phyloP scores from a whole-genome alignment of 2,797 vertebrate species.

The Tiaroga cobitis region DNA sequence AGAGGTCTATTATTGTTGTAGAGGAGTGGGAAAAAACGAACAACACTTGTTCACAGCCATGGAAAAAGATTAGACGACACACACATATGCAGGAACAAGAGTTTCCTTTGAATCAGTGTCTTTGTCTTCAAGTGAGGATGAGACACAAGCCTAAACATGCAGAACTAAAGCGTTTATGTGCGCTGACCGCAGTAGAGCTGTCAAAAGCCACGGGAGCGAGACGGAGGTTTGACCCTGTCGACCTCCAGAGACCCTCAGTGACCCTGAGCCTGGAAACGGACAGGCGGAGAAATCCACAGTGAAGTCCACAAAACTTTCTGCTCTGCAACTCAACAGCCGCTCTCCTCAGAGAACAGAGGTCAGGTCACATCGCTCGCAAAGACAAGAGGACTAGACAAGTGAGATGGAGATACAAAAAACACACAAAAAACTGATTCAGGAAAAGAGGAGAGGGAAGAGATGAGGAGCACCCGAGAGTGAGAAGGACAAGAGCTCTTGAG shows the following conservation, averaged over 20 bases:
- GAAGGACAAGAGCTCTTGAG: neutral
- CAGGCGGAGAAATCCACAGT: neutral
- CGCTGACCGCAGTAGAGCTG: neutral
- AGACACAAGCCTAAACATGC: neutral
- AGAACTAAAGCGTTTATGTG: neutral
- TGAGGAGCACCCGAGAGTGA: neutral
- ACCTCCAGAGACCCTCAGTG: conserved; percentile 13
- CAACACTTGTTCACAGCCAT: conserved; percentile 14
- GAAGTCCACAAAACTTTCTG: conserved; percentile 5
- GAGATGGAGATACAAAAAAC: neutral
- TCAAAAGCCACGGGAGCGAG: conserved; percentile 15
- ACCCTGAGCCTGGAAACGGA: conserved; percentile 39
- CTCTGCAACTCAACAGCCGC: neutral
- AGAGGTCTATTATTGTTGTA: conserved; percentile 31
- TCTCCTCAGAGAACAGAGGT: neutral
- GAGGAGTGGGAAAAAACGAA: neutral
- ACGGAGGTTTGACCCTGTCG: conserved; percentile 1
- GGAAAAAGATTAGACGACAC: neutral
- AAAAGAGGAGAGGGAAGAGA: neutral
- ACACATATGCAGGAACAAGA: neutral
- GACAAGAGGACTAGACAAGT: conserved; percentile 19
- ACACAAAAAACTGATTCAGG: conserved; percentile 61
- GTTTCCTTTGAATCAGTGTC: neutral
- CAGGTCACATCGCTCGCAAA: neutral
- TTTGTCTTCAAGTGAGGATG: neutral